Evolutionary conservation across 2,797 vertebrate species (phyloP), one percentile per base, ranked within the genome.

Genomic region (Liasis olivaceus): DNA sequence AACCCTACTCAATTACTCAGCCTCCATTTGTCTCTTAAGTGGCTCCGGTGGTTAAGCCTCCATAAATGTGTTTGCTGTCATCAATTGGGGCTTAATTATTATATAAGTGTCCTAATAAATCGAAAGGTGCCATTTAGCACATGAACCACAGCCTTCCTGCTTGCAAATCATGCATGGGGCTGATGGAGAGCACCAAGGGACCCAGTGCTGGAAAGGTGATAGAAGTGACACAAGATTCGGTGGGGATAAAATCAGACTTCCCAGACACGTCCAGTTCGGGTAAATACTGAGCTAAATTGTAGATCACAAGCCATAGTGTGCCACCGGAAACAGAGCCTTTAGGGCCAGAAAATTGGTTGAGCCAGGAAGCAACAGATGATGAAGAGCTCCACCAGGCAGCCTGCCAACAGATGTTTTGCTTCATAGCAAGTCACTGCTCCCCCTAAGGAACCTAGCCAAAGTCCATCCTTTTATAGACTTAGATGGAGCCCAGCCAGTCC

Each of bases 81-180:
- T 94, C 93, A 93, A 94, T 31, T 93, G 92, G 59, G 90, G 90
- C 93, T 95, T 97, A 96, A 96, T 97, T 96, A 93, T 94, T 94
- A 92, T 66, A 91, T 94, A 94, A 95, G 92, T 85, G 88, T 88
- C 91, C 94, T 92, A 95, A 94, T 90, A 95, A 95, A 95, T 94
- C 93, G 31, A 94, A 89, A 89, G 63, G 63, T 90, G 94, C 92
- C 91, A 72, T 93, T 81, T 90, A 95, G 93, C 88, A 93, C 88
- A 93, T 26, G 89, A 95, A 90, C 28, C 58, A 51, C 1, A 15
- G 89, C 24, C 90, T 92, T 94, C 91, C 62, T 58, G 85, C 88
- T 63, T 89, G 94, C 92, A 91, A 96, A 96, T 92, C 87, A 85
- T 1, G 69, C 84, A 64, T 1, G 56, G 88, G 85, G 59, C 90